These are phyloP conservation scores for Morone chrysops DNA, from an alignment of 2,113 vertebrate species.

Conservation along the genomic window DNA sequence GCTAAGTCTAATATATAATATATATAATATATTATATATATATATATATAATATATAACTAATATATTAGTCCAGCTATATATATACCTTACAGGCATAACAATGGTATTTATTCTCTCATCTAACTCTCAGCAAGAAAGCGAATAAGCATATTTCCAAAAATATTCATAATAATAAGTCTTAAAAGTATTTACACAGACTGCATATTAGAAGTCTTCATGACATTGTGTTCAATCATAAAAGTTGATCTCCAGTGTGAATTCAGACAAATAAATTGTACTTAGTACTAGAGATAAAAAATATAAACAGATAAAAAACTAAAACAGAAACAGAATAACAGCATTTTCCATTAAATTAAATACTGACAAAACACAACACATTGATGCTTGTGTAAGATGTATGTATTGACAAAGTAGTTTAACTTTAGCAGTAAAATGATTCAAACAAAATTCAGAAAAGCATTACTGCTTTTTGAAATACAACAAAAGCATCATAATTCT, in stretches of 20 bases:
- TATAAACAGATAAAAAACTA: background rate
- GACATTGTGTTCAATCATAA: background rate
- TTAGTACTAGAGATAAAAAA: background rate
- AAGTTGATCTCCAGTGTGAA: background rate
- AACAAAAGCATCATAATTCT: background rate
- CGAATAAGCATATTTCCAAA: background rate
- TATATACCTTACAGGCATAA: background rate
- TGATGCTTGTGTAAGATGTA: background rate
- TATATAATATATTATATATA: too few species aligned
- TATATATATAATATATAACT: too few species aligned
- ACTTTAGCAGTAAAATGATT: background rate
- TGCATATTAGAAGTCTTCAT: background rate
- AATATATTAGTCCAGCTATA: background rate
- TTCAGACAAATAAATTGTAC: background rate
- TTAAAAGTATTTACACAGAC: background rate
- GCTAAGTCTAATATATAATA: too few species aligned
- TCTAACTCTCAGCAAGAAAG: background rate
- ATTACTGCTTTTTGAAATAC: slow-evolving; percentile 3
- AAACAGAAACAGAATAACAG: background rate
- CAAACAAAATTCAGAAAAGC: slow-evolving; percentile 1
- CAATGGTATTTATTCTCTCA: background rate
- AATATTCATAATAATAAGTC: background rate
- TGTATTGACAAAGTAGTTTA: background rate
- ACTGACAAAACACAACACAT: background rate
- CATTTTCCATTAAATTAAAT: background rate